A percentile compares a stretch with the other conserved stretches of the same genome.
Evolutionary conservation across 2,888 invertebrate species (phyloP).

Genomic region (Apamea epomidion): DNA sequence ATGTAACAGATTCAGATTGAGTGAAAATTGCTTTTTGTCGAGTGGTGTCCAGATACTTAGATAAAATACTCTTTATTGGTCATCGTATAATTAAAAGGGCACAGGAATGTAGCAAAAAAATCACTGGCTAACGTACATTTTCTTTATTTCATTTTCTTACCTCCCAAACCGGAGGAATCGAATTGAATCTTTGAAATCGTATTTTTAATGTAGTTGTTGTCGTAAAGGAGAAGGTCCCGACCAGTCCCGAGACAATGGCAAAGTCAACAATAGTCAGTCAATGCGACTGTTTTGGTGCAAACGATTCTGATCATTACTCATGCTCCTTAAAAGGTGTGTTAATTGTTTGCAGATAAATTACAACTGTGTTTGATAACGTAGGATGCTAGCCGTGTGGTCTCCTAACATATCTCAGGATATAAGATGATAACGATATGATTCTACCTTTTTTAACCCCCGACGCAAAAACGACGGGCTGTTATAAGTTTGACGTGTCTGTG

Average conservation of each 20-base stretch:
- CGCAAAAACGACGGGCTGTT: no score
- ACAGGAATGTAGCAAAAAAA: not conserved
- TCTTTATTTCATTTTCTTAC: not conserved
- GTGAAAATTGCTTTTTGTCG: not conserved
- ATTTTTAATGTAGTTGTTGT: not conserved
- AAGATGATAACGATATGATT: not conserved
- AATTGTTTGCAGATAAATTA: conserved; percentile 49
- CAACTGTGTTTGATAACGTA: conserved; percentile 13
- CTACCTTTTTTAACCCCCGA: not conserved
- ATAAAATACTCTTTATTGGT: no score
- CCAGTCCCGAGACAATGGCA: conserved; percentile 49
- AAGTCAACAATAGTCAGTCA: conserved; percentile 66
- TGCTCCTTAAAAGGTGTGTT: conserved; percentile 36
- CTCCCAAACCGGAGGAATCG: not conserved
- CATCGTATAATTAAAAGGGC: no score
- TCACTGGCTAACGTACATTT: not conserved
- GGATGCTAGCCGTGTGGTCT: conserved; percentile 49
- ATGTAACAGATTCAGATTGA: not conserved
- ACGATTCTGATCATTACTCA: conserved; percentile 41
- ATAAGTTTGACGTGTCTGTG: no score
- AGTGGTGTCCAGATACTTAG: not conserved
- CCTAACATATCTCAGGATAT: not conserved
- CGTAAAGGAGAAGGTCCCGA: conserved; percentile 57
- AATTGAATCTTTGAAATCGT: not conserved
- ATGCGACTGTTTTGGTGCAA: conserved; percentile 63